phyloP scores from a whole-genome alignment of 2,888 invertebrate species.

The Lasioglossum zephyrum region DNA sequence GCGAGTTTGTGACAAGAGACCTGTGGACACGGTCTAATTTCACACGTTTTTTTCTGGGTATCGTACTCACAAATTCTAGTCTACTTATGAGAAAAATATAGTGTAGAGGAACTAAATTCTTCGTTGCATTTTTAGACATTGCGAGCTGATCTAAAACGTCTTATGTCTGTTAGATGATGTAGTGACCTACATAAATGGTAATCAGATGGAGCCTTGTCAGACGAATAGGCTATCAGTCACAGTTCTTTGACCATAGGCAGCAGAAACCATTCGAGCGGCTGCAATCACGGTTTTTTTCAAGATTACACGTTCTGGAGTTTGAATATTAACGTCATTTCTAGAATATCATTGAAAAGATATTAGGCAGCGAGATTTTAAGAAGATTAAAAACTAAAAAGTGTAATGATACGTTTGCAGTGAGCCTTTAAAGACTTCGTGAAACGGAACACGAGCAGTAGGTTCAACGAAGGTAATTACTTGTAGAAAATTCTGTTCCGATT shows the following conservation, averaged over 20 bases:
- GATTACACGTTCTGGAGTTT: neutral
- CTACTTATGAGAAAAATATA: neutral
- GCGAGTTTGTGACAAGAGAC: neutral
- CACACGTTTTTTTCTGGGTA: neutral
- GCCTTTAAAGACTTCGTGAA: neutral
- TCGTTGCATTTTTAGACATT: too few relatives aligned
- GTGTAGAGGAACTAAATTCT: neutral
- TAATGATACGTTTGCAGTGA: neutral
- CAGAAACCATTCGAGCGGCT: constrained; percentile 1
- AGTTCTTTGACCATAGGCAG: constrained; percentile 2
- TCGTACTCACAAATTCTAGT: too few relatives aligned
- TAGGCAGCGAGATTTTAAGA: neutral
- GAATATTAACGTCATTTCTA: neutral
- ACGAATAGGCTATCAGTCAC: constrained; percentile 5
- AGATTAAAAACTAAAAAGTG: neutral
- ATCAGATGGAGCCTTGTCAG: neutral
- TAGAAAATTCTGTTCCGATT: neutral
- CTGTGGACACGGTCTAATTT: neutral
- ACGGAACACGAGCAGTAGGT: neutral
- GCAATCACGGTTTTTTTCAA: neutral
- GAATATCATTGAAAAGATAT: neutral
- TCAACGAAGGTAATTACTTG: neutral
- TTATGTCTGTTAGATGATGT: constrained; percentile 2
- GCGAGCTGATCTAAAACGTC: neutral
- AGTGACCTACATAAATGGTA: neutral